A percentile compares a stretch with the other conserved stretches of the same genome.
Conservation (phyloP, 2,888 invertebrate genomes). For the Pardosa pseudoannulata region DNA sequence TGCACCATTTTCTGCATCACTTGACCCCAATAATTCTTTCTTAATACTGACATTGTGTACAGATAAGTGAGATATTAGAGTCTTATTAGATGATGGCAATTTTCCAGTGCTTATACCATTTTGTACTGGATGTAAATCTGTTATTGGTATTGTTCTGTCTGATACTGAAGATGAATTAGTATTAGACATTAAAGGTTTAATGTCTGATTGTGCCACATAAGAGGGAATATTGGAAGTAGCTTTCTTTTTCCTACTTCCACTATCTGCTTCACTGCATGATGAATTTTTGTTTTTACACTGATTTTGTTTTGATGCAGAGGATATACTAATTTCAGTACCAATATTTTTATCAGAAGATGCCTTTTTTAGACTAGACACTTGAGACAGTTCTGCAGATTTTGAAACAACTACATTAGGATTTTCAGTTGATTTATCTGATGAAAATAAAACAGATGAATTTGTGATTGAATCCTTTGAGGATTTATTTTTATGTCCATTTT, state of each 20-base stretch:
- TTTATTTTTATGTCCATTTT: neutral
- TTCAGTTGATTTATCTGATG: neutral
- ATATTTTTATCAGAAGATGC: neutral
- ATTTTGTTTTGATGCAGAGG: neutral
- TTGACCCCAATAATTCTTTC: neutral
- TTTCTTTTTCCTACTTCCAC: neutral
- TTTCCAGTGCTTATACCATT: neutral
- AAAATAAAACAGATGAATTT: neutral
- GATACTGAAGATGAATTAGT: neutral
- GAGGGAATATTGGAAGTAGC: neutral
- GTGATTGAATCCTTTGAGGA: neutral
- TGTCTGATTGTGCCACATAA: neutral
- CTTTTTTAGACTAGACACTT: neutral
- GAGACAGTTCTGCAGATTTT: neutral
- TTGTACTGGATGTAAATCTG: neutral
- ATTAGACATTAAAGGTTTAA: neutral
- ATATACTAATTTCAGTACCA: neutral
- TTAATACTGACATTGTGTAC: neutral
- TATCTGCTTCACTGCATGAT: neutral
- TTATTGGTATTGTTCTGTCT: neutral
- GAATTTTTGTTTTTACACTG: neutral
- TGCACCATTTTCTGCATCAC: neutral
- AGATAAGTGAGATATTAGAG: neutral
- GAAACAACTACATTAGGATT: neutral
- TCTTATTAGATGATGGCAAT: neutral